Percentiles rank a stretch among this genome's conserved stretches.
Evolutionary conservation across 2,888 invertebrate genomes (phyloP).

Genomic region (Branchellion lobata): DNA sequence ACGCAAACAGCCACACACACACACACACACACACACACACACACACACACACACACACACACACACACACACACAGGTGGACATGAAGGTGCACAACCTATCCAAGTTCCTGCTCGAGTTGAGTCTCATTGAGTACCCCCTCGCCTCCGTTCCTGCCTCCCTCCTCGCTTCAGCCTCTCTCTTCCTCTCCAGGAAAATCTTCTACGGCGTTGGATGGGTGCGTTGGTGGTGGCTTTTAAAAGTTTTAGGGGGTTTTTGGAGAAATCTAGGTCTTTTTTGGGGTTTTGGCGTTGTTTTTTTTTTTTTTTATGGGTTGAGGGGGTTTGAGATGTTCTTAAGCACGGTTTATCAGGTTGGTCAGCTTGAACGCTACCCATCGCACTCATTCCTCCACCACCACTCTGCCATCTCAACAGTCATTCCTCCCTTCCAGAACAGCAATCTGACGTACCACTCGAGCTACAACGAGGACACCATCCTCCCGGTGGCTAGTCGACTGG

Average conservation of each 20-base stretch:
- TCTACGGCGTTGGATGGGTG: constrained; percentile 59
- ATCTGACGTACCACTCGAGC: constrained; percentile 75
- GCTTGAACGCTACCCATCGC: too few species aligned
- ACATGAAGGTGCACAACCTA: constrained; percentile 72
- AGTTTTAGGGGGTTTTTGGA: background rate
- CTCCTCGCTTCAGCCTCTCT: constrained; percentile 79
- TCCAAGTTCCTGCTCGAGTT: constrained; percentile 90
- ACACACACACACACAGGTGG: constrained; percentile 66
- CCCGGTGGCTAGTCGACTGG: constrained; percentile 72
- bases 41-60: too few species aligned
- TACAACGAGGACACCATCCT: constrained; percentile 73
- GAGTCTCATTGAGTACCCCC: constrained; percentile 75
- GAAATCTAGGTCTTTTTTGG: background rate
- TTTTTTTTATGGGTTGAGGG: too few species aligned
- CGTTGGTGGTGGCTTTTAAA: constrained; percentile 42
- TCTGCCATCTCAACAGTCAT: background rate
- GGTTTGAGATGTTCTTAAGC: too few species aligned
- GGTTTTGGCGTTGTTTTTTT: background rate
- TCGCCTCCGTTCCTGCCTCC: constrained; percentile 77
- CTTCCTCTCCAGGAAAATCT: constrained; percentile 70
- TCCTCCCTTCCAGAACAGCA: background rate
- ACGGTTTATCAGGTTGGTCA: too few species aligned
- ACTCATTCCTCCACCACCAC: background rate
- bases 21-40: too few species aligned
- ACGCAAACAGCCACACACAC: too few species aligned